Base-by-base conservation (phyloP, 2,113 vertebrate species). In the Tenrec ecaudatus region DNA sequence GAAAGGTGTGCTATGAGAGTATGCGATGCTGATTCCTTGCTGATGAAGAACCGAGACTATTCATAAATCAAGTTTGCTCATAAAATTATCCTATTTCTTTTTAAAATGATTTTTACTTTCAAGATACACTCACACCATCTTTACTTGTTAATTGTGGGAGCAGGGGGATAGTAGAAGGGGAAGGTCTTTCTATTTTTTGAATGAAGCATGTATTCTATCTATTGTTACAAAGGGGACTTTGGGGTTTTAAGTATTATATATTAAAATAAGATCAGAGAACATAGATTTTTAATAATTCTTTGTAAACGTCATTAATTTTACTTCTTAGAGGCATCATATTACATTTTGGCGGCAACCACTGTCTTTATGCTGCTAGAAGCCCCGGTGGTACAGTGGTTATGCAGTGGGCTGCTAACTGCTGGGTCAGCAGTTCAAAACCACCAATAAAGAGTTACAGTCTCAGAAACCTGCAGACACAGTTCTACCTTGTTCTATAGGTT, bases 261-360 rank as follows among this genome's bases (percentile, higher is more conserved):
- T 79, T 86, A 66, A 93, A 94, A 82, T 40, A 92, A 62, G 43
- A 81, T 58, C 71, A 33, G 86, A 68, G 38, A 43, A 66, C 36
- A 43, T 22, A 17, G 8, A 68, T 92, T 83, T 83, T 91, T 78
- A 89, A 3, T 91, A 68, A 69, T 76, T 60, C 47, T 38, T 66
- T 90, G 11, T 53, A 53, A 83, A 47, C 66, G 86, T 94, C 77
- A 29, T 80, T 19, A 17, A 62, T 62, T 62, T 62, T 62, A 47
- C 22, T 94, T 91, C 73, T 88, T 89, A 33, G 90, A 89, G 75
- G 47, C 86, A 23, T 80, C 80, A 22, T 60, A 40, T 58, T 94
- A 66, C 80, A 78, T 69, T 69, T 76, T 57, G 78, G 33, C 62
- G 78, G 33, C 62, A 47, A 17, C 76, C 79, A 12, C 14, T 33